phyloP scores from a whole-genome alignment of 2,797 vertebrate species.

The Ctenopoma multispine region DNA sequence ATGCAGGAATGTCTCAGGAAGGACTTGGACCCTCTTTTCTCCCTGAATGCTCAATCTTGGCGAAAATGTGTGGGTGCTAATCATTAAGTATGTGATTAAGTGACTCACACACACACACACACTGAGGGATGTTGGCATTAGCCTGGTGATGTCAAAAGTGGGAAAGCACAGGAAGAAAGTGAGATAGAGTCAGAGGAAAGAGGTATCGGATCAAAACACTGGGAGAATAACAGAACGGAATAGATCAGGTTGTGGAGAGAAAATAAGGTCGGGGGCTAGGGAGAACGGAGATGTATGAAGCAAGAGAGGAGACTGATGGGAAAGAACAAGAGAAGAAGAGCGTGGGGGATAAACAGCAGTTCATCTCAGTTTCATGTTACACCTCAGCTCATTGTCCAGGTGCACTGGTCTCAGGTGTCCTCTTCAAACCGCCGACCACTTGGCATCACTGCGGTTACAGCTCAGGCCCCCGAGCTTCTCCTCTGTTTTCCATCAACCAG shows the following conservation, averaged over 20 bases:
- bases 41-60: slow-evolving; percentile 23
- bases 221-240: slow-evolving; percentile 31
- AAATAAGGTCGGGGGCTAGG: slow-evolving; percentile 43
- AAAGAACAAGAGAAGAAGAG: slow-evolving; percentile 73
- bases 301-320: slow-evolving; percentile 62
- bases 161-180: slow-evolving; percentile 32
- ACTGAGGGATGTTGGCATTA: slow-evolving; percentile 50
- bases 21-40: slow-evolving; percentile 18
- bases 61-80: slow-evolving; percentile 51
- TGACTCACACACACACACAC: slow-evolving; percentile 62
- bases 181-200: slow-evolving; percentile 2
- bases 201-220: slow-evolving; percentile 29
- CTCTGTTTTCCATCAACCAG: slow-evolving; percentile 57
- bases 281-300: slow-evolving; percentile 40
- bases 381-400: slow-evolving; percentile 86
- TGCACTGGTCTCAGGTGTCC: slow-evolving; percentile 85
- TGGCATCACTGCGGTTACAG: slow-evolving; percentile 78
- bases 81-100: slow-evolving; percentile 62
- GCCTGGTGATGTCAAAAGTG: slow-evolving; percentile 44
- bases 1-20: slow-evolving; percentile 43
- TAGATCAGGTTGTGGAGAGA: slow-evolving; percentile 44
- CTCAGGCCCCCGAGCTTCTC: slow-evolving; percentile 77
- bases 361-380: slow-evolving; percentile 84
- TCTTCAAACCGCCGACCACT: slow-evolving; percentile 83
- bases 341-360: slow-evolving; percentile 73